Evolutionary conservation across 1,140 invertebrate species (phyloP).

Genomic region (Drosophila neocordata): DNA sequence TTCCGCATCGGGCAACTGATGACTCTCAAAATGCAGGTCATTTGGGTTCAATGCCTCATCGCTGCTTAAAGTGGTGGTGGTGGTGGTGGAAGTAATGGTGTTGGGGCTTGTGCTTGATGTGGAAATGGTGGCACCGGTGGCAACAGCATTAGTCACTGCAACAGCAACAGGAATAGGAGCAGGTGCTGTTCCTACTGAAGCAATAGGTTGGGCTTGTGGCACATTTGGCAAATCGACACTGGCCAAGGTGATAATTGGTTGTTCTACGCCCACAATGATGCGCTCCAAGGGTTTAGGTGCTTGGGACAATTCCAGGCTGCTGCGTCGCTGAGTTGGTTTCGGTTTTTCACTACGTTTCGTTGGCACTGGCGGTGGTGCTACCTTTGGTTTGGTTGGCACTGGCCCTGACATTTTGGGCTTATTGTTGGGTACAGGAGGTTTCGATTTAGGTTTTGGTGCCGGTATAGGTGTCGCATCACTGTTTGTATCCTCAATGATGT

Average conservation of each 20-base stretch:
- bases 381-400: constrained; percentile 51
- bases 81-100: constrained; percentile 2
- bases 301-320: constrained; percentile 50
- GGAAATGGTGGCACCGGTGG: neutral
- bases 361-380: constrained; percentile 67
- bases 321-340: constrained; percentile 62
- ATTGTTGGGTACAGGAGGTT: constrained; percentile 58
- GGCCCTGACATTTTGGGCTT: constrained; percentile 50
- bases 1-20: constrained; percentile 68
- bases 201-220: neutral
- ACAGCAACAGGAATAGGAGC: neutral
- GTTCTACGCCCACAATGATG: constrained; percentile 73
- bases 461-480: constrained; percentile 19
- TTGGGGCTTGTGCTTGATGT: neutral
- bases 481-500: constrained; percentile 55
- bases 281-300: constrained; percentile 67
- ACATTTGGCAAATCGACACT: constrained; percentile 74
- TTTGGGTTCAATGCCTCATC: constrained; percentile 49
- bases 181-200: neutral
- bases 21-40: constrained; percentile 75
- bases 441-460: constrained; percentile 32
- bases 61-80: neutral
- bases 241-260: constrained; percentile 68
- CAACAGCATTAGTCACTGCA: neutral
- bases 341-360: constrained; percentile 68